Base-by-base conservation (phyloP, 2,797 vertebrate species). In the Scolopax rusticola region DNA sequence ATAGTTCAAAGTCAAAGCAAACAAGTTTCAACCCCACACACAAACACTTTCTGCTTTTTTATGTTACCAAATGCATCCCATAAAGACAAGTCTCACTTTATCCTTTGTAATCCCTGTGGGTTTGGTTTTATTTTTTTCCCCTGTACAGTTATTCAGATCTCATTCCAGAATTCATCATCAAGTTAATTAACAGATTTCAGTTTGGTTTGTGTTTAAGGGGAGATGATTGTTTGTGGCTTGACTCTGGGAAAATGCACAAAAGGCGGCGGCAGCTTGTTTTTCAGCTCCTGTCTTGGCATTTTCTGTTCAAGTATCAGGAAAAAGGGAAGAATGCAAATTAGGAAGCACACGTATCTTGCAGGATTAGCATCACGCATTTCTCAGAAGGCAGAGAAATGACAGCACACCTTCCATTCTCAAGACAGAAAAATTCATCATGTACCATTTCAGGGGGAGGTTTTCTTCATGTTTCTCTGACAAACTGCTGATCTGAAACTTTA, bases 241-340 rank as follows among this genome's bases (percentile, higher is more conserved):
- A 86, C 86, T 82, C 86, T 95, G 94, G 90, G 96, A 95, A 96
- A 96, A 94, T 47, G 53, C 75, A 89, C 84, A 87, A 85, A 92
- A 14, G 51, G 36, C 63, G 43, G 74, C 3, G 0, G 48, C 45
- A 79, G 90, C 93, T 93, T 87, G 87, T 92, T 95, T 96, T 87
- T 90, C 90, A 93, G 84, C 84, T 92, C 71, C 68, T 68, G 23
- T 41, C 87, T 95, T 96, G 94, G 75, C 94, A 96, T 96, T 80
- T 95, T 93, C 78, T 83, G 41, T 79, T 84, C 18, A 80, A 80
- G 64, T 93, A 84, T 41, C 89, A 90, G 78, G 41, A 63, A 78
- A 87, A 74, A 19, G 9, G 41, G 75, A 95, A 94, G 56, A 27
- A 94, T 85, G 91, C 54, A 94, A 96, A 96, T 92, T 54, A 92